A percentile compares a stretch with the other conserved stretches of the same genome.
These are phyloP conservation scores for Catharus ustulatus DNA, from an alignment of 2,797 vertebrate genomes.

Conservation along the genomic window DNA sequence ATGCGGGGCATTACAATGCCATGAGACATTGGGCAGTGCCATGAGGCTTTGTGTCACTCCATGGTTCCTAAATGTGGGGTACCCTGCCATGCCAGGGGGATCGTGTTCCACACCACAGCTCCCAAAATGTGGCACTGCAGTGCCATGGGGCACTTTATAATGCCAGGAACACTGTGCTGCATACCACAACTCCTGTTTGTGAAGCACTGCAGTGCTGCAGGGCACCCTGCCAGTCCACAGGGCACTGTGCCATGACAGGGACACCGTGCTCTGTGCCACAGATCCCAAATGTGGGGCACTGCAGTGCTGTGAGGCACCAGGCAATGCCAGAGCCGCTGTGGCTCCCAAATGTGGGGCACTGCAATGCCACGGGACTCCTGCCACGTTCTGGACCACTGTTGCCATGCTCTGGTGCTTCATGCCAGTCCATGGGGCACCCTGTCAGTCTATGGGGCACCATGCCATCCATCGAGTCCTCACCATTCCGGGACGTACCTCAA, in stretches of 20 bases:
- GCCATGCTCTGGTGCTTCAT: fast-evolving
- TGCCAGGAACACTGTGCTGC: not conserved
- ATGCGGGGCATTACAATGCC: not conserved
- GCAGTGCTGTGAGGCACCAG: not conserved
- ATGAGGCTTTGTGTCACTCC: fast-evolving
- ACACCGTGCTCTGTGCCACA: not conserved
- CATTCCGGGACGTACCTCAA: conserved; percentile 80
- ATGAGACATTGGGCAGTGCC: not conserved
- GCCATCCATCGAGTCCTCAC: fast-evolving
- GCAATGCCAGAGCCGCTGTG: fast-evolving
- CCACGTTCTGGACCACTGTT: not conserved
- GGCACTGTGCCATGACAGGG: not conserved
- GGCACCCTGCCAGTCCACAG: not conserved
- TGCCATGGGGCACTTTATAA: fast-evolving
- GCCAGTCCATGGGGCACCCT: not conserved
- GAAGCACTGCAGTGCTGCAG: not conserved
- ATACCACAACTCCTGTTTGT: not conserved
- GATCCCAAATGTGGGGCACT: not conserved
- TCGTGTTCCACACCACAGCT: too few relatives aligned
- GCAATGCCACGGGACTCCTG: not conserved
- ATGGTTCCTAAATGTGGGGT: too few relatives aligned
- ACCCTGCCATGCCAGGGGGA: not conserved
- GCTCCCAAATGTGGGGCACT: not conserved
- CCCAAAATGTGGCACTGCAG: not conserved
- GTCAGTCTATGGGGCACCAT: fast-evolving